Base-by-base conservation (phyloP, 2,888 invertebrate species). In the Ashinkailepas kermadecensis region DNA sequence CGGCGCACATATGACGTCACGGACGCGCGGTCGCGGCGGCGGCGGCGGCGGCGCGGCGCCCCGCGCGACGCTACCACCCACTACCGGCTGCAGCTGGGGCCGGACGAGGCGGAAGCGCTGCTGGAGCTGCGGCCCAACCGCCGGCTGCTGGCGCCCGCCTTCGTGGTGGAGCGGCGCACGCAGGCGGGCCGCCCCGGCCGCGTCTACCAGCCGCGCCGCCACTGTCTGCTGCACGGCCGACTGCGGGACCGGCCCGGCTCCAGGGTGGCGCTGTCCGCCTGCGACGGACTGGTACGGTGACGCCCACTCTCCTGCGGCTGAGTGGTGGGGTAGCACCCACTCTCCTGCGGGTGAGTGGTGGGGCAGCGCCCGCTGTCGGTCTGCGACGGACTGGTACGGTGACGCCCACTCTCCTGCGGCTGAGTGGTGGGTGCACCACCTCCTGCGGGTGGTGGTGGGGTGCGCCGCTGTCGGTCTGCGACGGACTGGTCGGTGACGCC, bases 181-280 rank as follows among this genome's bases (percentile, higher is more conserved):
- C 15, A 6, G 39, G 18, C 54, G 2, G 54, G 74, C 74, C 39
- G 54, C 54, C 74, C 74, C 1, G 74, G 74, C 18, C 7, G 85
- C 84, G 67, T 82, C 80, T 82, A 81, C 25, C 85, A 84, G 82
- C 83, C 84, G 82, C 86, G 86, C 84, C 83, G 90, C 91, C 83
- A 90, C 81, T 95, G 95, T 87, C 95, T 95, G 89, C 95, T 92
- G 88, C 92, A 92, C 82, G 95, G 95, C 84, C 88, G 90, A 85
- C 90, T 95, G 83, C 89, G 91, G 81, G 93, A 93, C 79, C 92
- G 93, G 84, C 88, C 90, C 11, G 88, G 89, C 82, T 94, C 94
- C 65, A 90, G 89, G 84, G 93, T 94, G 81, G 94, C 95, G 25
- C 87, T 95, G 82, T 94, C 94, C 21, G 91, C 94, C 25, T 95